A percentile compares a stretch with the other conserved stretches of the same genome.
Conservation (phyloP, 2,113 vertebrate species). For the Xiphorhynchus elegans region DNA sequence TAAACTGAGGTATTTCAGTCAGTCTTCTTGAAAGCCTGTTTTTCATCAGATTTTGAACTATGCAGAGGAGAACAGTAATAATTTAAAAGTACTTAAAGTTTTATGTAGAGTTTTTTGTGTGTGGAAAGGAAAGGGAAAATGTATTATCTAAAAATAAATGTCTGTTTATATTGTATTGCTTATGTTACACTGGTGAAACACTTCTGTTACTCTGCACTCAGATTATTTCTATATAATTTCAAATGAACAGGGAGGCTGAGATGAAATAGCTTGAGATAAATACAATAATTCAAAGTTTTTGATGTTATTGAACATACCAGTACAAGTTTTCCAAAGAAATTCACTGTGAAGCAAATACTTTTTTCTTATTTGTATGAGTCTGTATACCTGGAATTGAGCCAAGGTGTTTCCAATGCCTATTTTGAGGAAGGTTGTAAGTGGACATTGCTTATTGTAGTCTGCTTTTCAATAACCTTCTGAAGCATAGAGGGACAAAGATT, state of each 20-base stretch:
- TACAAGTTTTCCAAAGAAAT: background rate
- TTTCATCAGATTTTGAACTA: background rate
- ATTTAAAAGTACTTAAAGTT: constrained; percentile 2
- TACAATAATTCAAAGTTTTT: background rate
- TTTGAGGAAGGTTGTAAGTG: background rate
- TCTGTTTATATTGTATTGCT: background rate
- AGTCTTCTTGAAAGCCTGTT: background rate
- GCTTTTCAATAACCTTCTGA: background rate
- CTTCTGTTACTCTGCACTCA: background rate
- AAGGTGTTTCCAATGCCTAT: background rate
- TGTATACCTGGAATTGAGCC: background rate
- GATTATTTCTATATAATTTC: background rate
- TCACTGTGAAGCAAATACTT: background rate
- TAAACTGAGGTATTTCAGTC: background rate
- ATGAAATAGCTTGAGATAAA: background rate
- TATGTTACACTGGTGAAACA: background rate
- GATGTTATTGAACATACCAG: background rate
- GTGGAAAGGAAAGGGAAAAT: background rate
- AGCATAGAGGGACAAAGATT: background rate
- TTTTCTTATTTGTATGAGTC: background rate
- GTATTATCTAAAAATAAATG: background rate
- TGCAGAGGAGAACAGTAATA: background rate
- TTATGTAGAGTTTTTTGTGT: background rate
- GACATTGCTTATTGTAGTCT: background rate
- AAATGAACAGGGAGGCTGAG: background rate